A percentile compares a stretch with the other conserved stretches of the same genome.
phyloP scores from a whole-genome alignment of 1,140 invertebrate genomes.

The Papilio glaucus region DNA sequence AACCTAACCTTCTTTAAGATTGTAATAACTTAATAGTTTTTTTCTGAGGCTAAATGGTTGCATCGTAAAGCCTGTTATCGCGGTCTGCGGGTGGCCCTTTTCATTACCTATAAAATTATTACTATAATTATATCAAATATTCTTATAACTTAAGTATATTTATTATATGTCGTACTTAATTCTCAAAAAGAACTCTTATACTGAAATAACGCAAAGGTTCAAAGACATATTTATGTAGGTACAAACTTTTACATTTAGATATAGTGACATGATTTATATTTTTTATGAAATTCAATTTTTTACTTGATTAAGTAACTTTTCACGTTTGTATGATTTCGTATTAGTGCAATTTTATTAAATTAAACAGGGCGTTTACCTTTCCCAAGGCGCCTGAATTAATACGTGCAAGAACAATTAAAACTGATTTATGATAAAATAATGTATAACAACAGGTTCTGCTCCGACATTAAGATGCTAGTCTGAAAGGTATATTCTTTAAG shows the following conservation, averaged over 20 bases:
- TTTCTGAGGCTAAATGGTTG: neutral
- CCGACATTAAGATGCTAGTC: conserved; percentile 18
- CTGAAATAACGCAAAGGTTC: too few relatives aligned
- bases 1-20: neutral
- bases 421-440: conserved; percentile 4
- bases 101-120: conserved; percentile 1
- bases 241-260: too few relatives aligned
- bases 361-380: too few relatives aligned
- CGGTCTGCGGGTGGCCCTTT: neutral
- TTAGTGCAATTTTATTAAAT: too few relatives aligned
- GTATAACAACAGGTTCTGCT: neutral
- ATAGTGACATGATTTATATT: too few relatives aligned
- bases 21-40: conserved; percentile 11
- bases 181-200: too few relatives aligned
- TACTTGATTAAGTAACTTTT: too few relatives aligned
- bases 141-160: neutral
- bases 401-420: conserved; percentile 1
- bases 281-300: too few relatives aligned
- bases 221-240: too few relatives aligned
- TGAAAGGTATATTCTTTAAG: neutral
- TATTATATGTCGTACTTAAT: too few relatives aligned
- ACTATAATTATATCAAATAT: neutral
- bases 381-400: too few relatives aligned
- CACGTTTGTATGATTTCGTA: too few relatives aligned
- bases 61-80: conserved; percentile 8